phyloP scores from a whole-genome alignment of 2,888 invertebrate genomes.

The Harpalus rubripes region DNA sequence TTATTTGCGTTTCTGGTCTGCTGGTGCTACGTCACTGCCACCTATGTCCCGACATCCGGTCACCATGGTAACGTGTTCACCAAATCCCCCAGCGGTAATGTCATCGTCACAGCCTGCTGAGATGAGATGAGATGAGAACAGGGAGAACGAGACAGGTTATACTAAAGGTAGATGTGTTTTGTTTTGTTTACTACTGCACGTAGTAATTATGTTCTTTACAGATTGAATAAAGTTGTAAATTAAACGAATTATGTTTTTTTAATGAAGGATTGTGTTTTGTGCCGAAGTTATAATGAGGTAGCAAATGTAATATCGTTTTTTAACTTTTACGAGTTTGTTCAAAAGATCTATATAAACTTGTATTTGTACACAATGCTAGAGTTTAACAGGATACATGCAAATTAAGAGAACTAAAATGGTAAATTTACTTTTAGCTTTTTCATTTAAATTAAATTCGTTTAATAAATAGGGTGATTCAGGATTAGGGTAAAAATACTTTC shows the following conservation, averaged over 20 bases:
- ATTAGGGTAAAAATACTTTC: too few relatives aligned
- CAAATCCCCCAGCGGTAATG: constrained; percentile 53
- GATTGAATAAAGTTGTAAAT: background rate
- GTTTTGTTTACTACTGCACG: background rate
- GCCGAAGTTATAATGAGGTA: background rate
- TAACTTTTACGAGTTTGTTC: background rate
- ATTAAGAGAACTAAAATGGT: background rate
- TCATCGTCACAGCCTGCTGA: constrained; percentile 21
- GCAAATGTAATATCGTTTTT: background rate
- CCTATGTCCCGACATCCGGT: constrained; percentile 56
- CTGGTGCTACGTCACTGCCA: constrained; percentile 28
- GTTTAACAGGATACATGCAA: background rate
- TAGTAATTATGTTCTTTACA: background rate
- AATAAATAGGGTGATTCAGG: too few relatives aligned
- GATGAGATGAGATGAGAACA: background rate
- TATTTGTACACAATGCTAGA: too few relatives aligned
- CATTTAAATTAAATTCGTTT: too few relatives aligned
- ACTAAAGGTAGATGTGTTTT: background rate
- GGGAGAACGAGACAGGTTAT: background rate
- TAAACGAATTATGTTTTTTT: background rate
- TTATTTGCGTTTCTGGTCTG: constrained; percentile 59
- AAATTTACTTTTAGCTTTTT: background rate
- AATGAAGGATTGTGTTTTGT: background rate
- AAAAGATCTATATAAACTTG: background rate
- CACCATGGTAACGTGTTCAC: constrained; percentile 54